These are phyloP conservation scores for Polietes domitor DNA, from an alignment of 2,888 invertebrate genomes.

Conservation along the genomic window DNA sequence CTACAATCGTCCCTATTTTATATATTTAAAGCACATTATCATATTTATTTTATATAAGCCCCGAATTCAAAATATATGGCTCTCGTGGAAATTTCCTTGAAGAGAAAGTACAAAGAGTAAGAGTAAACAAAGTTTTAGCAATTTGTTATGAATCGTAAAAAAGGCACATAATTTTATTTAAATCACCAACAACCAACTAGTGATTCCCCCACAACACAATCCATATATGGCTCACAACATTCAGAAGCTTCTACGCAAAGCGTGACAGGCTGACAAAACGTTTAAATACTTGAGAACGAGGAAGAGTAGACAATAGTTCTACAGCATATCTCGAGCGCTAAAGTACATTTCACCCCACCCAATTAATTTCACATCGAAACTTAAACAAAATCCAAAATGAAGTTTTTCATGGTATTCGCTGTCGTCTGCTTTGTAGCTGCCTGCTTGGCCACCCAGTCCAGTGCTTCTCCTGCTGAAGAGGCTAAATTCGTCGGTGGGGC, in stretches of 20 bases:
- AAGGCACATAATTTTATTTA: constrained; percentile 12
- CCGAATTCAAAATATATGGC: too few relatives aligned
- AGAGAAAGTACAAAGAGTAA: neutral
- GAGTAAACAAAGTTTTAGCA: too few relatives aligned
- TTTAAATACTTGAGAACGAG: neutral
- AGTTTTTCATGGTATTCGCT: constrained; percentile 61
- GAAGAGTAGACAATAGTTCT: neutral
- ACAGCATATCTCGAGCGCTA: neutral
- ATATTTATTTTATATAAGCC: too few relatives aligned
- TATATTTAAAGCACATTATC: too few relatives aligned
- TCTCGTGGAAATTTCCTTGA: neutral
- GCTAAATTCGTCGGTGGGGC: constrained; percentile 44
- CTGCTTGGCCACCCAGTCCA: constrained; percentile 42
- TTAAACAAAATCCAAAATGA: constrained; percentile 67
- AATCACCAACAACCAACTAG: too few relatives aligned
- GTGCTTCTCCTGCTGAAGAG: constrained; percentile 56
- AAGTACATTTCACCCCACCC: neutral
- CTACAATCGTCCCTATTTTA: too few relatives aligned
- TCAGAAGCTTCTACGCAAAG: neutral
- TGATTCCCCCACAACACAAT: neutral
- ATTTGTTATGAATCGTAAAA: neutral
- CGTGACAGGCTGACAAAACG: too few relatives aligned
- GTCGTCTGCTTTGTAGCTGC: constrained; percentile 57
- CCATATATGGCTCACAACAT: neutral
- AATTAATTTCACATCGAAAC: neutral